Percentiles rank a stretch among this genome's conserved stretches.
phyloP scores from a whole-genome alignment of 64 coral and sea anemone genomes.

The Stichodactyla helianthus region DNA sequence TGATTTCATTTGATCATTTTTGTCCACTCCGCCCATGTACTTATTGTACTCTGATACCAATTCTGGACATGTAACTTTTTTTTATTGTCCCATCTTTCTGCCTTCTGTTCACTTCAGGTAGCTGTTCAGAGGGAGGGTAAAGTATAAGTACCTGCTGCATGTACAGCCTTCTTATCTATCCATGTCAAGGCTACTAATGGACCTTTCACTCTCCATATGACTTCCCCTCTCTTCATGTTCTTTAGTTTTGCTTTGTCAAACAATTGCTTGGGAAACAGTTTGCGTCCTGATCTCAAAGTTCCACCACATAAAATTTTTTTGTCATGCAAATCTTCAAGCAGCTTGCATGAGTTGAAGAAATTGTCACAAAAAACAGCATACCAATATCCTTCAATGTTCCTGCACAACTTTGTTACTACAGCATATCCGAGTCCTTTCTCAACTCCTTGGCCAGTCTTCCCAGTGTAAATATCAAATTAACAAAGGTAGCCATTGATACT shows the following conservation, averaged over 20 bases:
- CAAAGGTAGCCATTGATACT: slow-evolving; percentile 14
- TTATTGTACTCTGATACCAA: slow-evolving; percentile 19
- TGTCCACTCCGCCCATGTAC: slow-evolving; percentile 52
- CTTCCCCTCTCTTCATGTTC: slow-evolving; percentile 33
- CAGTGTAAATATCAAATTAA: slow-evolving; percentile 21
- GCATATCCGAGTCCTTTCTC: slow-evolving; percentile 18
- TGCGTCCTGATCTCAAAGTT: slow-evolving; percentile 30
- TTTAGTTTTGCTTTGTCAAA: slow-evolving; percentile 31
- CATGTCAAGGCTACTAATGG: slow-evolving; percentile 34
- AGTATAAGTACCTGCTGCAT: slow-evolving; percentile 24
- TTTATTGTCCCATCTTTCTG: slow-evolving; percentile 32
- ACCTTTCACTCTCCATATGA: slow-evolving; percentile 15
- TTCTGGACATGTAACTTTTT: slow-evolving; percentile 20
- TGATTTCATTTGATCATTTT: slow-evolving; percentile 52
- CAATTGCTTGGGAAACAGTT: slow-evolving; percentile 26
- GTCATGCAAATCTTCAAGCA: slow-evolving; percentile 17
- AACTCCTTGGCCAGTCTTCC: not conserved
- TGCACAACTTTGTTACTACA: slow-evolving; percentile 17
- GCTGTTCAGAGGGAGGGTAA: not conserved
- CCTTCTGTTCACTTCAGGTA: slow-evolving; percentile 36
- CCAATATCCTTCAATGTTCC: slow-evolving; percentile 10
- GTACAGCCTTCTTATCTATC: slow-evolving; percentile 59
- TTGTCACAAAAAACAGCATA: slow-evolving; percentile 41
- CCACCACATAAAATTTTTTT: slow-evolving; percentile 29
- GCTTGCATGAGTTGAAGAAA: slow-evolving; percentile 33